Conservation (phyloP, 1,140 invertebrate species). For the Leucophenga varia region DNA sequence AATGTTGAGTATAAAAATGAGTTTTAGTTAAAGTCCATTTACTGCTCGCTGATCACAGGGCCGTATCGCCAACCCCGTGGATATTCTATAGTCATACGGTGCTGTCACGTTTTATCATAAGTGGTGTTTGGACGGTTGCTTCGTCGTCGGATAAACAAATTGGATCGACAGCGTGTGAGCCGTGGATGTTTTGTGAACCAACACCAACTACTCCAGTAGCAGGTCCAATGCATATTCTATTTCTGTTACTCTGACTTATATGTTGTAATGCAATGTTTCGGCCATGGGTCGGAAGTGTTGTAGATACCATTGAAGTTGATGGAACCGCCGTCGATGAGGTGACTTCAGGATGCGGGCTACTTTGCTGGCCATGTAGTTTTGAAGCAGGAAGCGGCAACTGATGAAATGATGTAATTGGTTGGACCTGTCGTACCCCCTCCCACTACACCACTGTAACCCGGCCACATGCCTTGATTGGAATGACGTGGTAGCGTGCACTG, state of each 20-base stretch:
- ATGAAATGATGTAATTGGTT: constrained; percentile 44
- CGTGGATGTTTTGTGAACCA: constrained; percentile 10
- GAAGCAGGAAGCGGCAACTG: constrained; percentile 57
- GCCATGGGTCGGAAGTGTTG: constrained; percentile 25
- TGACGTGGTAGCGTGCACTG: constrained; percentile 59
- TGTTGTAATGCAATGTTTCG: constrained; percentile 48
- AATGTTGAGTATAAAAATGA: too few relatives aligned
- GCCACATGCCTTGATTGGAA: constrained; percentile 56
- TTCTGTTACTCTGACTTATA: constrained; percentile 37
- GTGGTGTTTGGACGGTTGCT: constrained; percentile 59
- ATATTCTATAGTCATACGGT: constrained; percentile 60
- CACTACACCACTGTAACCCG: constrained; percentile 48
- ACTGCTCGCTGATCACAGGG: constrained; percentile 45
- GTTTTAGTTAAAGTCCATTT: too few relatives aligned
- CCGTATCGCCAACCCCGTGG: constrained; percentile 41
- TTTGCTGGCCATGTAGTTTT: constrained; percentile 43
- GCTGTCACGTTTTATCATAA: constrained; percentile 62
- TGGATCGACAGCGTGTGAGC: constrained; percentile 32
- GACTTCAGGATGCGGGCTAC: not conserved
- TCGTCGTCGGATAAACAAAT: constrained; percentile 56
- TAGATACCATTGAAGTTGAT: constrained; percentile 28
- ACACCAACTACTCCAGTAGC: too few relatives aligned
- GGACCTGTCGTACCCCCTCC: constrained; percentile 36
- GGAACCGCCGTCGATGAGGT: constrained; percentile 21
- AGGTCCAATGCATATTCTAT: constrained; percentile 35